Percentiles rank a stretch among this genome's conserved stretches.
These are phyloP conservation scores for Scaptodrosophila lebanonensis DNA, from an alignment of 1,140 invertebrate genomes.

Conservation along the genomic window DNA sequence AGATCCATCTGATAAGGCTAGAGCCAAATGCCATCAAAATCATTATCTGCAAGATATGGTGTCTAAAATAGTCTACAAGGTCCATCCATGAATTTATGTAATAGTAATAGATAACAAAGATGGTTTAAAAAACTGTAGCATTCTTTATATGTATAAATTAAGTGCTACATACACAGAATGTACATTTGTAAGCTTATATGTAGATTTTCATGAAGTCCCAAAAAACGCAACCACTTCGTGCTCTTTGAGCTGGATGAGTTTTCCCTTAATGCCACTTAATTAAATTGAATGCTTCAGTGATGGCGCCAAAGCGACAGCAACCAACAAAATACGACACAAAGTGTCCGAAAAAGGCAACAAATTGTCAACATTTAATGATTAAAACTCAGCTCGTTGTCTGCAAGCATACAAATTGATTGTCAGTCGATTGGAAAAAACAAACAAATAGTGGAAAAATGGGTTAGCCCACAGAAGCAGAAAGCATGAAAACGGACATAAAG, in stretches of 20 bases:
- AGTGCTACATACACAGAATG: too few species aligned
- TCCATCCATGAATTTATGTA: too few species aligned
- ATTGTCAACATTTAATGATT: slow-evolving; percentile 60
- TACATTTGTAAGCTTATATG: too few species aligned
- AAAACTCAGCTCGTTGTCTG: not conserved
- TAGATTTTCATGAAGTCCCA: too few species aligned
- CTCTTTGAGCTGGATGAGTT: slow-evolving; percentile 3
- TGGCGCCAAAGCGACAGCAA: not conserved
- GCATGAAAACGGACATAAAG: not conserved
- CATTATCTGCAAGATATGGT: too few species aligned
- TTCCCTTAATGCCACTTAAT: slow-evolving; percentile 53
- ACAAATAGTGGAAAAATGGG: slow-evolving; percentile 18
- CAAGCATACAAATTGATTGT: slow-evolving; percentile 9
- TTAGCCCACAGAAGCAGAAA: not conserved
- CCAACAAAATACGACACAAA: slow-evolving; percentile 28
- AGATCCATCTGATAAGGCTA: too few species aligned
- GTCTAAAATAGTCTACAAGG: too few species aligned
- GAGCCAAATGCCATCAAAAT: too few species aligned
- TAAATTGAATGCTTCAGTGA: slow-evolving; percentile 45
- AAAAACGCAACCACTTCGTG: not conserved
- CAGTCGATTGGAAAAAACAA: too few species aligned
- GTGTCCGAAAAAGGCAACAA: slow-evolving; percentile 11
- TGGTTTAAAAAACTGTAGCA: too few species aligned
- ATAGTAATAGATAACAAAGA: too few species aligned
- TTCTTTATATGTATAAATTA: too few species aligned